Conservation (phyloP, 2,797 vertebrate species). For the Acanthurus leucopareius region DNA sequence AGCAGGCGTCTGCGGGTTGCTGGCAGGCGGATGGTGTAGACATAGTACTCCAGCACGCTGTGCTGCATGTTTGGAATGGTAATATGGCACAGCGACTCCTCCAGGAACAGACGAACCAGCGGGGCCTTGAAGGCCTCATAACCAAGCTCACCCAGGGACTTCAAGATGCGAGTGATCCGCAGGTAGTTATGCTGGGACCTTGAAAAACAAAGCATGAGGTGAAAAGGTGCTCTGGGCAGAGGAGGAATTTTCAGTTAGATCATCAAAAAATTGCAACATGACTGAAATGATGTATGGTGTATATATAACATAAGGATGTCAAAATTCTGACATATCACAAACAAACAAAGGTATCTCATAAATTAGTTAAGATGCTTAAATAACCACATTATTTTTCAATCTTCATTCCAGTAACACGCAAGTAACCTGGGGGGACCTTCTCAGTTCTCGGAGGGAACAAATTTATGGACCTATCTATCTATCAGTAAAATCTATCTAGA, state of each 20-base stretch:
- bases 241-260: not conserved
- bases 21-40: conserved; percentile 93
- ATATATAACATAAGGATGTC: too few species aligned
- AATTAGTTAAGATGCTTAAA: too few species aligned
- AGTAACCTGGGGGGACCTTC: too few species aligned
- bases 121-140: conserved; percentile 96
- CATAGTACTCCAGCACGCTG: conserved; percentile 96
- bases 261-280: not conserved
- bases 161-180: conserved; percentile 97
- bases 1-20: conserved; percentile 92
- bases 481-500: too few species aligned
- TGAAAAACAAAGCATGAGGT: conserved; percentile 1
- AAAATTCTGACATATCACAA: too few species aligned
- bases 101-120: conserved; percentile 93
- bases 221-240: not conserved
- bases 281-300: too few species aligned
- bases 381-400: too few species aligned
- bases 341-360: too few species aligned
- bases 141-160: conserved; percentile 97
- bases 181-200: conserved; percentile 99
- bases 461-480: too few species aligned
- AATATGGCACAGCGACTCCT: conserved; percentile 92
- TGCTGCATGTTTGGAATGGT: conserved; percentile 96
- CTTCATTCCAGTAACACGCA: too few species aligned
- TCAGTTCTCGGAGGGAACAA: too few species aligned